Conservation (phyloP, 2,888 invertebrate genomes). For the Hirtodrosophila confusa region DNA sequence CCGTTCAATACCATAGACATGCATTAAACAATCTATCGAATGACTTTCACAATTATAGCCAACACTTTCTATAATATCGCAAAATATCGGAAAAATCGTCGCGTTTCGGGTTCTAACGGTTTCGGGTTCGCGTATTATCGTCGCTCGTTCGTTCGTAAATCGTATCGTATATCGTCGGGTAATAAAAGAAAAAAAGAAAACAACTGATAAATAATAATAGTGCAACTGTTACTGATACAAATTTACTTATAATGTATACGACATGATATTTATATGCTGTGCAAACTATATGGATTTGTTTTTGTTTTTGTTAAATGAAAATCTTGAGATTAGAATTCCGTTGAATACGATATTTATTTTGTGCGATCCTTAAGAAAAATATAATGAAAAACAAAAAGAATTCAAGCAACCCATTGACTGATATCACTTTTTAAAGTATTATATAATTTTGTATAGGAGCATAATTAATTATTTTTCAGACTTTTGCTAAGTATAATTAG, state of each 20-base stretch:
- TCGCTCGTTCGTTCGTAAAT: conserved; percentile 80
- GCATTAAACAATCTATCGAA: conserved; percentile 21
- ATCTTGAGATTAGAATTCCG: conserved; percentile 64
- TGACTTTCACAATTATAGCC: conserved; percentile 46
- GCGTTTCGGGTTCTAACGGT: conserved; percentile 82
- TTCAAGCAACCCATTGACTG: conserved; percentile 70
- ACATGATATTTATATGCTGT: conserved; percentile 58
- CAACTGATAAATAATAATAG: conserved; percentile 63
- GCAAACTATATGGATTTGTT: conserved; percentile 41
- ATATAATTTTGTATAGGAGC: conserved; percentile 70
- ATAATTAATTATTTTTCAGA: conserved; percentile 45
- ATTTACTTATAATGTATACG: conserved; percentile 70
- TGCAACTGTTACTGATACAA: conserved; percentile 75
- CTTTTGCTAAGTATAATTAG: conserved; percentile 34
- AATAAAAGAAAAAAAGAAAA: conserved; percentile 29
- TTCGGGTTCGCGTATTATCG: conserved; percentile 81
- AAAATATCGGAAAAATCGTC: conserved; percentile 66
- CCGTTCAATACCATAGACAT: conserved; percentile 60
- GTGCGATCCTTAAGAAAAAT: conserved; percentile 47
- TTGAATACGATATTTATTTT: conserved; percentile 64
- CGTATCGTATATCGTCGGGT: conserved; percentile 59
- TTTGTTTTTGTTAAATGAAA: conserved; percentile 37
- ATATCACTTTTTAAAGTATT: conserved; percentile 73
- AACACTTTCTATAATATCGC: conserved; percentile 43
- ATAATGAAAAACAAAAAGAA: conserved; percentile 29